Evolutionary conservation across 2,888 invertebrate species (phyloP).

Genomic region (Fragum fragum): DNA sequence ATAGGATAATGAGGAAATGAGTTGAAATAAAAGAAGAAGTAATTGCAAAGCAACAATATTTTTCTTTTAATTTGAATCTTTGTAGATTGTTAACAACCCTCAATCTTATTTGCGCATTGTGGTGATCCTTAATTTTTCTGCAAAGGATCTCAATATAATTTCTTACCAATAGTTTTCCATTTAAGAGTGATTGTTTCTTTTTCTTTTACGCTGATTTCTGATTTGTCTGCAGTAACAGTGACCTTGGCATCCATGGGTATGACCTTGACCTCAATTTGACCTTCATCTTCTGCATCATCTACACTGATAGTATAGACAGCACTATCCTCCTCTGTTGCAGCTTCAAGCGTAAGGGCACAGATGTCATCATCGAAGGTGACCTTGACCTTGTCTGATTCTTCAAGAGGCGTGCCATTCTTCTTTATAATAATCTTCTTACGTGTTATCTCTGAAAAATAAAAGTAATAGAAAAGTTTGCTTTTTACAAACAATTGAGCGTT

Average conservation of each 20-base stretch:
- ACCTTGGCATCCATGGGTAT: slow-evolving; percentile 9
- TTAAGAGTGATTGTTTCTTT: slow-evolving; percentile 31
- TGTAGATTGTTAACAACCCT: no score
- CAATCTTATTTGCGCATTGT: no score
- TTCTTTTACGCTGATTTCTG: slow-evolving; percentile 24
- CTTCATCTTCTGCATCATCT: slow-evolving; percentile 9
- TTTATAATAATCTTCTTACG: slow-evolving; percentile 9
- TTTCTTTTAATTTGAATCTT: no score
- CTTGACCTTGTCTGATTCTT: slow-evolving; percentile 12
- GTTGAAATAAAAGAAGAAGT: no score
- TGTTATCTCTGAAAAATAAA: not conserved
- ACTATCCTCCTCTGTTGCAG: slow-evolving; percentile 4
- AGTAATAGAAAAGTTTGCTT: no score
- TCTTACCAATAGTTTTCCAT: slow-evolving; percentile 45
- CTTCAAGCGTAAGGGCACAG: slow-evolving; percentile 3
- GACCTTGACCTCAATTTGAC: slow-evolving; percentile 31
- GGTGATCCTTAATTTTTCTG: no score
- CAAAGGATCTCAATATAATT: not conserved
- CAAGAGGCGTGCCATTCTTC: slow-evolving; percentile 8
- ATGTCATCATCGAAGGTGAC: slow-evolving; percentile 14
- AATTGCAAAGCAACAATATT: no score
- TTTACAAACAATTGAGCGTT: no score
- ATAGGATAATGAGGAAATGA: no score
- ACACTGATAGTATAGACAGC: slow-evolving; percentile 11
- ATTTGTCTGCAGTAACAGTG: slow-evolving; percentile 15